Conservation (phyloP, 2,113 vertebrate genomes). For the Nettapus auritus region DNA sequence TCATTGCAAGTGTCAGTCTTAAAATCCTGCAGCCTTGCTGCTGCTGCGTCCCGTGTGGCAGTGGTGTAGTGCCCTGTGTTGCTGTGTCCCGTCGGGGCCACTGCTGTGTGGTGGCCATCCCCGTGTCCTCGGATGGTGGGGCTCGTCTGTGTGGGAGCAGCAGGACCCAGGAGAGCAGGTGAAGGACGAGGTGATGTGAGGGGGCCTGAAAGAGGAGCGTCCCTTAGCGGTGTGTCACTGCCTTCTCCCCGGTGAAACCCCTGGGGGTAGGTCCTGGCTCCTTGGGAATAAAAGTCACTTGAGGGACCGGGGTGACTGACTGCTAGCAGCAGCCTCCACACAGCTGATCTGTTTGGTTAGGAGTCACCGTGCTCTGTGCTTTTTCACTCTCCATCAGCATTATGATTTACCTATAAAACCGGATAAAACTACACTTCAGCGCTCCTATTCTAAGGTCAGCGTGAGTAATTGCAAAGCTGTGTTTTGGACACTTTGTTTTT, state of each 20-base stretch:
- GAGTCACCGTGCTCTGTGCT: background rate
- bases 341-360: background rate
- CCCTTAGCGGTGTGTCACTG: background rate
- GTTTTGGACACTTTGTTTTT: background rate
- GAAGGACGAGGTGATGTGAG: background rate
- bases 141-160: background rate
- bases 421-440: background rate
- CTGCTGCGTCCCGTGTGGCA: background rate
- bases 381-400: background rate
- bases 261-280: background rate
- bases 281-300: background rate
- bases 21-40: background rate
- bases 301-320: background rate
- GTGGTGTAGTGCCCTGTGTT: background rate
- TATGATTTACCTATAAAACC: background rate
- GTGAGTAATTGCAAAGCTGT: background rate
- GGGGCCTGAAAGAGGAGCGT: background rate
- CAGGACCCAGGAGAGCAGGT: background rate
- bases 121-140: background rate
- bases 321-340: background rate
- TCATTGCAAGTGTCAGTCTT: background rate
- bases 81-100: background rate
- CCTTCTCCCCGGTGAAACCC: background rate
- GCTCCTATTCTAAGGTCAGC: background rate
- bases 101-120: rapidly evolving